These are phyloP conservation scores for Anastrepha obliqua DNA, from an alignment of 1,140 invertebrate genomes.

Conservation along the genomic window DNA sequence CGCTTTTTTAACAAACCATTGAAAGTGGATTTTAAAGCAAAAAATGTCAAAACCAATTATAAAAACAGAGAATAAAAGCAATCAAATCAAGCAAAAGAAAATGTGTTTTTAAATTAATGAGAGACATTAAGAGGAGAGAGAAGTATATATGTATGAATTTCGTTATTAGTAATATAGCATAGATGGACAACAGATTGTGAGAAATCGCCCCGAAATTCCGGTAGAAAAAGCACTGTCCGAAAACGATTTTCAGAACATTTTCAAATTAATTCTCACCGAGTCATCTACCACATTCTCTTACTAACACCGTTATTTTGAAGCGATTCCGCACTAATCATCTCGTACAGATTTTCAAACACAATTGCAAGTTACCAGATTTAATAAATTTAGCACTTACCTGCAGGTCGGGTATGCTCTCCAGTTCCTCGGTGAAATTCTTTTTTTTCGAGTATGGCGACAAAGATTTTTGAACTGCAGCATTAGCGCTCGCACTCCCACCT, in stretches of 20 bases:
- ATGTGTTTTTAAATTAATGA: conserved; percentile 31
- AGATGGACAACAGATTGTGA: too few species aligned
- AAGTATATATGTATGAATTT: neutral
- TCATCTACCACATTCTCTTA: too few species aligned
- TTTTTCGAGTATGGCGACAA: conserved; percentile 74
- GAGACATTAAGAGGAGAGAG: neutral
- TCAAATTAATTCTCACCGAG: too few species aligned
- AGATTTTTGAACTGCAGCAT: conserved; percentile 59
- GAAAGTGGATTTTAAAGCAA: conserved; percentile 53
- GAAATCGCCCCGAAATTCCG: too few species aligned
- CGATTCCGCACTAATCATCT: too few species aligned
- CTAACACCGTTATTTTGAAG: too few species aligned
- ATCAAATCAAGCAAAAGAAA: conserved; percentile 10
- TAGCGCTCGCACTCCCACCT: neutral
- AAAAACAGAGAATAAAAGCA: conserved; percentile 67
- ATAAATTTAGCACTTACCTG: conserved; percentile 79
- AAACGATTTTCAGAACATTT: too few species aligned
- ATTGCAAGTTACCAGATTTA: too few species aligned
- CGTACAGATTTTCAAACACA: too few species aligned
- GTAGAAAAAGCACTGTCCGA: too few species aligned
- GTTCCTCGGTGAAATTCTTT: conserved; percentile 92
- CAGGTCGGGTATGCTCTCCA: conserved; percentile 91
- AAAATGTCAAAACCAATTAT: conserved; percentile 59
- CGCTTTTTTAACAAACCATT: conserved; percentile 69
- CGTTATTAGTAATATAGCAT: neutral